A percentile compares a stretch with the other conserved stretches of the same genome.
Evolutionary conservation across 2,113 vertebrate species (phyloP).

Genomic region (Platysteira castanea): DNA sequence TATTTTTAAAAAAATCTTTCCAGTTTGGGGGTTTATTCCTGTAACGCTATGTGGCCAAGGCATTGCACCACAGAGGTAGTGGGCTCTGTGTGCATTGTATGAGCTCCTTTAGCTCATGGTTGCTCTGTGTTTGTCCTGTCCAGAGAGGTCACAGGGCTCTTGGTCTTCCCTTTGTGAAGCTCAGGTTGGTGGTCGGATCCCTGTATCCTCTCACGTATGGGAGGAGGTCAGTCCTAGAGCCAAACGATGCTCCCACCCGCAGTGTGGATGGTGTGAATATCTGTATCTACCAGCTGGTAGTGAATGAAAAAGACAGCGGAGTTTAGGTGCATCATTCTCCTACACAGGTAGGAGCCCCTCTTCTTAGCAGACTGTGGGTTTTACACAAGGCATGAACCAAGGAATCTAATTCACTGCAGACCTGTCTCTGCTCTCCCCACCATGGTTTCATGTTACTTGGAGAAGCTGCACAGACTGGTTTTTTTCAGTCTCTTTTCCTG

Average conservation of each 20-base stretch:
- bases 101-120: neutral
- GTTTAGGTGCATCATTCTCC: neutral
- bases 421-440: neutral
- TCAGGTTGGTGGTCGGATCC: neutral
- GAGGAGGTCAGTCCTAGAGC: neutral
- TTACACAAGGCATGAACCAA: neutral
- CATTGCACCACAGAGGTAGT: neutral
- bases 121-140: neutral
- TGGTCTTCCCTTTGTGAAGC: neutral
- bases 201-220: neutral
- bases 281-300: neutral
- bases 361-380: neutral
- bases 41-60: accelerated
- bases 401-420: neutral
- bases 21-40: neutral
- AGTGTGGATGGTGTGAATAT: neutral
- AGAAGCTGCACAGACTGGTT: neutral
- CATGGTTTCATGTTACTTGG: neutral
- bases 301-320: neutral
- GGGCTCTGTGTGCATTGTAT: accelerated
- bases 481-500: neutral
- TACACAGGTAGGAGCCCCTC: neutral
- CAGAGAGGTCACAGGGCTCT: neutral
- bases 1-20: neutral
- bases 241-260: neutral